Evolutionary conservation across 2,888 invertebrate species (phyloP), one percentile per base, ranked within the genome.

Genomic region (Standfussiana lucernea): DNA sequence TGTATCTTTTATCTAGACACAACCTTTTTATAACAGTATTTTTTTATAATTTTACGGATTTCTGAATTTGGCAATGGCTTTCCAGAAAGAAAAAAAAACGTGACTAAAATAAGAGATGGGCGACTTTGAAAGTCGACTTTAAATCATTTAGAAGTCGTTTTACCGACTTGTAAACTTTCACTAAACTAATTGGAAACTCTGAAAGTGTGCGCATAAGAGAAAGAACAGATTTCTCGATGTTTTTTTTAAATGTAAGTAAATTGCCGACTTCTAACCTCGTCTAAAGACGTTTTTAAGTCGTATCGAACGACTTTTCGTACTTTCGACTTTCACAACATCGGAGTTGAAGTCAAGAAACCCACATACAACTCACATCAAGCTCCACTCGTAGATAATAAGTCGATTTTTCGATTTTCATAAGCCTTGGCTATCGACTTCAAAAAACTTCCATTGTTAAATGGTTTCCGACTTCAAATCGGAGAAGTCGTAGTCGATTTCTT

Each of bases 1-100:
- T 95, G 95, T 95, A 94, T 95, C 95, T 92, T 91, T 95, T 95
- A 94, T 90, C 94, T 95, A 95, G 96, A 96, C 96, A 96, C 96
- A 96, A 96, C 96, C 96, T 94, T 94, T 84, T 89, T 93, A 93
- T 94, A 95, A 95, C 94, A 95, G 95, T 96, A 95, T 92, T 92
- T 91, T 90, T 89, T 91, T 90, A 88, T 64, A 64, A 89, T 79
- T 89, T 92, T 92, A 92, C 91, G 92, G 92, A 89, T 93, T 92
- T 92, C 88, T 90, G 94, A 92, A 92, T 96, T 96, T 96, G 96
- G 96, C 95, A 95, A 93, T 94, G 93, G 92, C 92, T 91, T 91
- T 86, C 79, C 90, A 90, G 88, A 90, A 89, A 91, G 79, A 87
- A 92, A 89, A 62, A 87, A 86, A 85, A 89, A 88, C 90, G 90